Conservation (phyloP, 2,888 invertebrate genomes). For the Marronus borbonicus region DNA sequence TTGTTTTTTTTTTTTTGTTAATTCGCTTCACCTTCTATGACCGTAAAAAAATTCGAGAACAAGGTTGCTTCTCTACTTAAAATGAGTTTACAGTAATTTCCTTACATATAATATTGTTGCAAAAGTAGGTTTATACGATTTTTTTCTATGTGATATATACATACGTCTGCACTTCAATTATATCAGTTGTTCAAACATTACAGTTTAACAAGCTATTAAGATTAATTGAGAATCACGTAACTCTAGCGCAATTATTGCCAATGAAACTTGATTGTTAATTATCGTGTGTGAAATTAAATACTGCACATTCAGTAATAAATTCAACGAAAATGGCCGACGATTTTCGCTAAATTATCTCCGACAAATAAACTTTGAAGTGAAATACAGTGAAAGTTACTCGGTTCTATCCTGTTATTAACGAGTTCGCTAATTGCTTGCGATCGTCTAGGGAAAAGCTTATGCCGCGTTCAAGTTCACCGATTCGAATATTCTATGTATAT, state of each 20-base stretch:
- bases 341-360: constrained; percentile 5
- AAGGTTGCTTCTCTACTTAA: too few species aligned
- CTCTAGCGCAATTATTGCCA: neutral
- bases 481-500: neutral
- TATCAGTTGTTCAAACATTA: too few species aligned
- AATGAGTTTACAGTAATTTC: too few species aligned
- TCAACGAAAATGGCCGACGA: neutral
- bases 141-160: too few species aligned
- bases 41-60: too few species aligned
- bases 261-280: constrained; percentile 4
- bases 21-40: too few species aligned
- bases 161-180: too few species aligned
- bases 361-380: constrained; percentile 5
- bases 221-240: constrained; percentile 3
- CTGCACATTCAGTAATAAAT: constrained; percentile 13
- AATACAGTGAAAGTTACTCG: constrained; percentile 39
- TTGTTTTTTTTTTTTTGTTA: too few species aligned
- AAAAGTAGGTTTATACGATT: too few species aligned
- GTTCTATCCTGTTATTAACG: constrained; percentile 2
- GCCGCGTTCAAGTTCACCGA: constrained; percentile 28
- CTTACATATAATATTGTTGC: too few species aligned
- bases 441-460: constrained; percentile 9
- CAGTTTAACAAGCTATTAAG: neutral
- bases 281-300: constrained; percentile 17
- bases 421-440: constrained; percentile 11